Evolutionary conservation across 2,888 invertebrate species (phyloP), one percentile per base, ranked within the genome.

Genomic region (Meghimatium bilineatum): DNA sequence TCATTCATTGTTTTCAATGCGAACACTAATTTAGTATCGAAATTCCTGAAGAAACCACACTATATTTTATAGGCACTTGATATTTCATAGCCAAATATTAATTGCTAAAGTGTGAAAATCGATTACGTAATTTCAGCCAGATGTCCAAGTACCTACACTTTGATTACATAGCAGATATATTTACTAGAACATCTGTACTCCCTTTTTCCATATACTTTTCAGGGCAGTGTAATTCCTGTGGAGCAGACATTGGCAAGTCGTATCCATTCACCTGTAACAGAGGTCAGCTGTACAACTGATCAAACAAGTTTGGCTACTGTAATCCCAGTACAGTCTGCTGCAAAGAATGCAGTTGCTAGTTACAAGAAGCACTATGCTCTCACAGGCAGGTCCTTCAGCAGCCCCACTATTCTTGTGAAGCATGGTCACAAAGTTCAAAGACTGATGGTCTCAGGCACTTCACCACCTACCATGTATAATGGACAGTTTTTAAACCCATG

Each of bases 371-470:
- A 85, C 71, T 85, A 89, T 63, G 84, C 90, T 80, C 87, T 90
- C 69, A 89, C 90, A 71, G 86, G 91, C 74, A 87, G 91, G 75
- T 87, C 90, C 26, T 90, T 89, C 85, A 88, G 87, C 77, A 90
- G 88, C 85, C 90, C 91, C 66, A 91, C 90, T 34, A 89, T 90
- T 80, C 88, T 91, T 76, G 90, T 91, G 60, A 90, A 91, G 84
- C 91, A 91, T 88, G 91, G 91, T 75, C 88, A 91, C 85, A 91
- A 91, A 88, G 90, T 91, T 66, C 91, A 91, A 85, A 87, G 91
- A 84, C 87, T 91, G 1, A 91, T 91, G 91, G 88, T 91, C 75
- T 89, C 90, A 49, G 88, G 88, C 29, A 88, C 89, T 81, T 86
- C 88, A 56, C 87, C 88, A 60, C 77, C 86, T 12, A 83, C 84